Evolutionary conservation across 2,113 vertebrate genomes (phyloP), one percentile per base, ranked within the genome.

Genomic region (Corythoichthys haematopterus): DNA sequence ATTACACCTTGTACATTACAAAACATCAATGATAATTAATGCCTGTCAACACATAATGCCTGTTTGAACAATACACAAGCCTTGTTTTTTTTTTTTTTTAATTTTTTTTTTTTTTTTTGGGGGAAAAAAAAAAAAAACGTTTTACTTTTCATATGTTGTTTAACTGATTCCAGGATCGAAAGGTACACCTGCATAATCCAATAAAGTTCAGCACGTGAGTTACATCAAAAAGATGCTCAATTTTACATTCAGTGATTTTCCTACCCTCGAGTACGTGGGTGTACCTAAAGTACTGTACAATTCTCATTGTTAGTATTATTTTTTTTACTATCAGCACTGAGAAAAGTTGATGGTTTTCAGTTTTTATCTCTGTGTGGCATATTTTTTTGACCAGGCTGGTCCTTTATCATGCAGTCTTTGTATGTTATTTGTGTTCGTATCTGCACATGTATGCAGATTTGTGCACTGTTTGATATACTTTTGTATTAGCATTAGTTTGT

Each of bases 1-100:
- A 56, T 45, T 33, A 63, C 13, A 53, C 50, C 50, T 43, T 78
- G 43, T 84, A 68, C 74, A 52, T 75, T 70, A 85, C 86, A 86
- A 88, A 89, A 81, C 70, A 80, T 74, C 66, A 20, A 57, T 68
- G 20, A 64, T 58, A 71, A 66, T 68, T 55, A 72, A 46, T 69
- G 75, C 75, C 81, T 87, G 78, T 74, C 77, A 76, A 74, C 74
- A 80, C 74, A 66, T 67, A 79, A 69, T 75, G 80, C 76, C 85
- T 86, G 68, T 80, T 84, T 61, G 70, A 89, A 85, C 80, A 81
- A 83, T 65, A 46, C 50, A 78, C 59, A 76, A 56, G 68, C 76
- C 76, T 86, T 87, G 37, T 38, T 43, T 61, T 61, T 13, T n/a
- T n/a, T n/a, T n/a, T n/a, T n/a, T n/a, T n/a, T n/a, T n/a, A n/a